Conservation (phyloP, 2,888 invertebrate genomes). For the Cerastis rubricosa region DNA sequence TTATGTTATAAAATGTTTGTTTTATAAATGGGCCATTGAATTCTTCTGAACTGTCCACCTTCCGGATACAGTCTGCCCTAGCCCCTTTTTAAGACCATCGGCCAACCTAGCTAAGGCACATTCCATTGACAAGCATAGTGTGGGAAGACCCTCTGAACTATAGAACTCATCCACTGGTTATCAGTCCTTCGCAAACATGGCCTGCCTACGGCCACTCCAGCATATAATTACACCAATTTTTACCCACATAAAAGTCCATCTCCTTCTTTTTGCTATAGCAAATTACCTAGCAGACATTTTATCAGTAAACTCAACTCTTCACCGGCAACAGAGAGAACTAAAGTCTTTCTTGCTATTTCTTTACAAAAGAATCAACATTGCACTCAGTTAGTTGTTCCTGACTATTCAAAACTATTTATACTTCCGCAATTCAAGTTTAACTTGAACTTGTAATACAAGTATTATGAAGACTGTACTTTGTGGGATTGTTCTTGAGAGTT, state of each 20-base stretch:
- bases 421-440: slow-evolving; percentile 23
- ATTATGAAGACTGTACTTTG: slow-evolving; percentile 25
- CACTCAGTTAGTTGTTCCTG: slow-evolving; percentile 16
- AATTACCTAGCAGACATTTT: neutral
- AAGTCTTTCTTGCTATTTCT: slow-evolving; percentile 23
- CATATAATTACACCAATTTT: too few species aligned
- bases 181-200: too few species aligned
- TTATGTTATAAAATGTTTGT: too few species aligned
- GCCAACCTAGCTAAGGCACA: too few species aligned
- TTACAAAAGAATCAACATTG: slow-evolving; percentile 44
- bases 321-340: slow-evolving; percentile 11
- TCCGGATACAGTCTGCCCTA: too few species aligned
- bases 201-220: too few species aligned
- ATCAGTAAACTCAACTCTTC: slow-evolving; percentile 20
- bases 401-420: slow-evolving; percentile 46
- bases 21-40: too few species aligned
- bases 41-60: too few species aligned
- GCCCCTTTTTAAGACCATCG: too few species aligned
- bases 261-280: neutral
- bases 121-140: too few species aligned
- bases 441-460: slow-evolving; percentile 20
- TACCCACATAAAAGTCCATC: neutral
- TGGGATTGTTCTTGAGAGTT: slow-evolving; percentile 24
- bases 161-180: too few species aligned
- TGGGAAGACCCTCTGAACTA: too few species aligned